phyloP scores from a whole-genome alignment of 2,888 invertebrate genomes.

The Drosophila vallismaia region DNA sequence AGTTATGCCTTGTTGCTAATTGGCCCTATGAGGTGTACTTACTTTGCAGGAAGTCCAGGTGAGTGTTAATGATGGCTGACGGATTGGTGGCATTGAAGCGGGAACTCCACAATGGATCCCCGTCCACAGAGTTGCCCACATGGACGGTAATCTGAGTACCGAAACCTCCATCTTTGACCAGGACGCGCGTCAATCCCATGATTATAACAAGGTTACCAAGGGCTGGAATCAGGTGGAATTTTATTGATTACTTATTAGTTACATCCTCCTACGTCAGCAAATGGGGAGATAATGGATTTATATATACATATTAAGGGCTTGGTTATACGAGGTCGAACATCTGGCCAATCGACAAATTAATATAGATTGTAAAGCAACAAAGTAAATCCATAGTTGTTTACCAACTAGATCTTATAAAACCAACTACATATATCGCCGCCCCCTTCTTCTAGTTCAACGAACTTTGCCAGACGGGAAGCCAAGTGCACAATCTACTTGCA shows the following conservation, averaged over 20 bases:
- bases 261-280: conserved; percentile 22
- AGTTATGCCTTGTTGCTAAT: conserved; percentile 28
- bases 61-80: conserved; percentile 90
- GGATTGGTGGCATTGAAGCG: conserved; percentile 92
- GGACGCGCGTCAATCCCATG: conserved; percentile 82
- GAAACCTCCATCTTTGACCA: conserved; percentile 90
- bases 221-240: not conserved
- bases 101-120: conserved; percentile 95
- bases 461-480: conserved; percentile 5
- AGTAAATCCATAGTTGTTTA: conserved; percentile 20
- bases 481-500: conserved; percentile 6
- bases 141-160: conserved; percentile 91
- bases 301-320: conserved; percentile 10
- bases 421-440: conserved; percentile 20
- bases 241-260: conserved; percentile 21
- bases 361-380: conserved; percentile 8
- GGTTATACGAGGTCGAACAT: conserved; percentile 37
- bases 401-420: conserved; percentile 9
- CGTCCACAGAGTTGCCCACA: conserved; percentile 90
- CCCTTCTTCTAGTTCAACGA: conserved; percentile 29
- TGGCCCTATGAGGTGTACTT: conserved; percentile 38
- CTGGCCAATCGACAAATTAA: conserved; percentile 39
- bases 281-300: conserved; percentile 14
- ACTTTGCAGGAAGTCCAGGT: conserved; percentile 92
- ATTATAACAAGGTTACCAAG: conserved; percentile 7